These are phyloP conservation scores for Pissodes strobi DNA, from an alignment of 1,140 invertebrate species.

Conservation along the genomic window DNA sequence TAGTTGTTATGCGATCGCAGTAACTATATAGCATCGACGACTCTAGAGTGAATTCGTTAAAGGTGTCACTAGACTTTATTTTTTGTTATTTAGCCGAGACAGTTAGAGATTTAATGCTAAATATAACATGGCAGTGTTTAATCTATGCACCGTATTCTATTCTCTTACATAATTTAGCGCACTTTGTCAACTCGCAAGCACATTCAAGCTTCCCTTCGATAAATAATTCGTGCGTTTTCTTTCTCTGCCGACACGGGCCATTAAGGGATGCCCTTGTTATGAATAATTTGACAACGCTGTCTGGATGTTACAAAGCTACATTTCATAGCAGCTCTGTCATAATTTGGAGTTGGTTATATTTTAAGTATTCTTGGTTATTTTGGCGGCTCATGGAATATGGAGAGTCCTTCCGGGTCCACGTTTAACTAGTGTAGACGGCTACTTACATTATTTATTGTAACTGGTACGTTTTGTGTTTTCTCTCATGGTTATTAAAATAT, in stretches of 20 bases:
- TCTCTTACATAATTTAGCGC: neutral
- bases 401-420: neutral
- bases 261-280: conserved; percentile 13
- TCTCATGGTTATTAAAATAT: neutral
- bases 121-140: too few species aligned
- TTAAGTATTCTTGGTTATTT: conserved; percentile 5
- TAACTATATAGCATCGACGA: too few species aligned
- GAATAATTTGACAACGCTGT: conserved; percentile 27
- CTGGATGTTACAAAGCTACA: conserved; percentile 1
- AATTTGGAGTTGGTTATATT: conserved; percentile 18
- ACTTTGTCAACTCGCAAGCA: neutral
- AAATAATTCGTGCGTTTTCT: conserved; percentile 19
- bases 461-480: neutral
- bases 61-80: too few species aligned
- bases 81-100: too few species aligned
- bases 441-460: conserved; percentile 14
- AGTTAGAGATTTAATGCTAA: too few species aligned
- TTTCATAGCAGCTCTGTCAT: conserved; percentile 17
- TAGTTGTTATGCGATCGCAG: too few species aligned
- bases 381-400: neutral
- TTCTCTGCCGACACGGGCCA: conserved; percentile 3
- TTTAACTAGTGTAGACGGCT: conserved; percentile 12
- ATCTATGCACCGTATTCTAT: too few species aligned
- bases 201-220: neutral
- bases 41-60: too few species aligned